Conservation (phyloP, 2,113 vertebrate species). For the Alligator sinensis region DNA sequence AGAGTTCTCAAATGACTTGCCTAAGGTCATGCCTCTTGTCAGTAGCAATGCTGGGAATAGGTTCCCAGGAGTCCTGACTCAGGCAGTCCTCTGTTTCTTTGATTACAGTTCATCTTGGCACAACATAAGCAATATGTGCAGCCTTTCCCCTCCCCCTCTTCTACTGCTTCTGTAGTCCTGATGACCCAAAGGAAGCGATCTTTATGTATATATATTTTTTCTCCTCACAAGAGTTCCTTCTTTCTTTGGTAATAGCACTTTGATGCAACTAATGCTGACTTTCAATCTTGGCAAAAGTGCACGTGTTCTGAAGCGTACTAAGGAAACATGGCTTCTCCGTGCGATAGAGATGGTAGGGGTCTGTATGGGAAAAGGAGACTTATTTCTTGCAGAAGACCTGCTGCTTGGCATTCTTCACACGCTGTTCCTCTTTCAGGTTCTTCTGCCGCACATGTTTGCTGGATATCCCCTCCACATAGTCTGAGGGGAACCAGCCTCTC, state of each 20-base stretch:
- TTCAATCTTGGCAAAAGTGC: background rate
- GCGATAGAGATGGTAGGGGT: constrained; percentile 32
- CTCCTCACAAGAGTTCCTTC: constrained; percentile 33
- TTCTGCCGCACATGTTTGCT: constrained; percentile 83
- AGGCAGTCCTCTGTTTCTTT: background rate
- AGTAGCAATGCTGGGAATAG: constrained; percentile 32
- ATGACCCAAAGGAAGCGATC: constrained; percentile 25
- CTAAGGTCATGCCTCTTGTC: constrained; percentile 1
- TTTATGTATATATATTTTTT: background rate
- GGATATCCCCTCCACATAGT: constrained; percentile 89
- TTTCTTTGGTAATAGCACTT: constrained; percentile 57
- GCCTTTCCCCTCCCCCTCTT: background rate
- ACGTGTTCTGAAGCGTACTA: constrained; percentile 26
- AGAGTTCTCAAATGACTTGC: constrained; percentile 51
- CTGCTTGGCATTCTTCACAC: constrained; percentile 88
- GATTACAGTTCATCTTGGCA: constrained; percentile 26
- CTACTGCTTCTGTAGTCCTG: background rate
- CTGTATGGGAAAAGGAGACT: background rate
- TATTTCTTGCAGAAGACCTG: constrained; percentile 79
- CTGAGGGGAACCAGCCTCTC: constrained; percentile 89
- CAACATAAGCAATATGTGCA: constrained; percentile 50
- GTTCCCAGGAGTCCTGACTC: constrained; percentile 18
- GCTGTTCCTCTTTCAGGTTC: constrained; percentile 92
- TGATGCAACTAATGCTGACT: constrained; percentile 37
- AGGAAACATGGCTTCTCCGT: background rate